These are phyloP conservation scores for Solenodon paradoxus DNA, from an alignment of 2,113 vertebrate genomes.

Conservation along the genomic window DNA sequence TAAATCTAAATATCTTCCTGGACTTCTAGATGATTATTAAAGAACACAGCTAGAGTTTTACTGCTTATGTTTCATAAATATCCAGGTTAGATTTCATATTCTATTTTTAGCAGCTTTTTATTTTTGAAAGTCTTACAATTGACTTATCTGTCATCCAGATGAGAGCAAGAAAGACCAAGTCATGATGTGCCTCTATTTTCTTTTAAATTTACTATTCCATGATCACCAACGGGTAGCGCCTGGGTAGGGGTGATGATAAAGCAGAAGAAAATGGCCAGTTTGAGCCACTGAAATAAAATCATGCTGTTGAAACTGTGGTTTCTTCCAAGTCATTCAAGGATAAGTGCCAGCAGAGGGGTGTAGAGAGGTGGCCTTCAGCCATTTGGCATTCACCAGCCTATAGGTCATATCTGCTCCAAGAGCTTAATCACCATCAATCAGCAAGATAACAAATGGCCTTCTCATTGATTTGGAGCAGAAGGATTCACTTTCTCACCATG, in stretches of 20 bases:
- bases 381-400: conserved; percentile 38
- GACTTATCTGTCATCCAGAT: background rate
- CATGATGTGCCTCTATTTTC: background rate
- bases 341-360: background rate
- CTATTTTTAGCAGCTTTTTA: background rate
- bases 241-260: background rate
- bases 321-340: conserved; percentile 48
- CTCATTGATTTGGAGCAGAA: conserved; percentile 5
- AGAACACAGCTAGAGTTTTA: background rate
- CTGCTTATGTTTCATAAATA: background rate
- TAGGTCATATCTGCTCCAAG: conserved; percentile 3
- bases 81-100: background rate
- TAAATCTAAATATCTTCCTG: background rate
- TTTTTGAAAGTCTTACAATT: background rate
- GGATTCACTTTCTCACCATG: background rate
- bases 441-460: conserved; percentile 36
- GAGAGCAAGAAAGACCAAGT: background rate
- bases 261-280: conserved; percentile 48
- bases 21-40: background rate
- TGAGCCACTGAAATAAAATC: conserved; percentile 26
- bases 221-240: background rate
- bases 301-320: conserved; percentile 24
- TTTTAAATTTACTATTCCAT: background rate
- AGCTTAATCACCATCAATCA: conserved; percentile 58
- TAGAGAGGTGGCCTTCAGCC: conserved; percentile 17